Base-by-base conservation (phyloP, 1,140 invertebrate species). In the Penaeus vannamei region DNA sequence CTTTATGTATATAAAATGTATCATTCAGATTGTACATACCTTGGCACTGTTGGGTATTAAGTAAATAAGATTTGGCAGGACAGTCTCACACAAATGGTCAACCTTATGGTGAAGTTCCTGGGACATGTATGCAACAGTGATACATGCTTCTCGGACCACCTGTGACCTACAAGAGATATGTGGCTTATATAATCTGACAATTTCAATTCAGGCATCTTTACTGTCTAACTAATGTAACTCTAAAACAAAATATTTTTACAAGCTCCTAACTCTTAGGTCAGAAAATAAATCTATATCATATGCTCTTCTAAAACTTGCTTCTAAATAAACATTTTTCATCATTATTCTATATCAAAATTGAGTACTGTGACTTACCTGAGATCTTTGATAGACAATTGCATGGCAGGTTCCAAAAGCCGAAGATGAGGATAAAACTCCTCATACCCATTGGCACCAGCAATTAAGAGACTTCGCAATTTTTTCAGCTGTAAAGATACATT, bases 11-110 rank as follows among this genome's bases (percentile, higher is more conserved):
- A 53, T 53, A 12, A 10, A 53, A 53, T 10, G 14, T 17, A 14
- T 53, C 17, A 14, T 62, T 22, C 91, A 29, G 81, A 85, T 86
- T 64, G 46, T 89, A 53, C 72, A 90, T 91, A 96, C 96, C 95
- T 99, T 99, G 91, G 98, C 98, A 92, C 97, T 97, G 93, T 99
- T 99, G 92, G 97, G 97, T 93, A 99, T 97, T 76, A 99, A 95
- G 92, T 96, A 97, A 92, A 99, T 97, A 36, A 99, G 93, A 89
- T 95, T 95, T 82, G 96, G 96, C 64, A 99, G 93, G 72, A 99
- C 94, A 86, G 95, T 94, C 92, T 98, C 96, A 32, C 96, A 96
- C 93, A 98, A 97, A 93, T 95, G 95, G 90, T 98, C 98, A 92
- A 98, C 95, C 93, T 97, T 97, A 90, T 95, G 96, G 84, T 96